Conservation (phyloP, 2,888 invertebrate species). For the Pheosia tremula region DNA sequence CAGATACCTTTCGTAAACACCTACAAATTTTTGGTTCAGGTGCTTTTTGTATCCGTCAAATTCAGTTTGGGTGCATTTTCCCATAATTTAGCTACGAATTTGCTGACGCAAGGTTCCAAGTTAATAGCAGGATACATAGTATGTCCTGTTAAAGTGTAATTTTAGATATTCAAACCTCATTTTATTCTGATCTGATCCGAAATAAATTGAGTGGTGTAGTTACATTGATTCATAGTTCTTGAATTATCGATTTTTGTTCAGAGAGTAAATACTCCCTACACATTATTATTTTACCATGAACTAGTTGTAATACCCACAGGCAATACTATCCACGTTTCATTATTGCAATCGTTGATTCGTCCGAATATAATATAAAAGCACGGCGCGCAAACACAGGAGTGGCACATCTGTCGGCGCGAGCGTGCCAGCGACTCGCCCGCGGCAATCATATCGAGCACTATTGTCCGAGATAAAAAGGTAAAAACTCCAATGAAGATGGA, state of each 20-base stretch:
- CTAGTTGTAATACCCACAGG: conserved; percentile 5
- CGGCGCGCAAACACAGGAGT: conserved; percentile 25
- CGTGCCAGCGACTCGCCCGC: conserved; percentile 38
- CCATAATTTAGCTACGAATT: not conserved
- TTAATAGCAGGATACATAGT: no score
- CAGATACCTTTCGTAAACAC: conserved; percentile 53
- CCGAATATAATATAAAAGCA: conserved; percentile 11
- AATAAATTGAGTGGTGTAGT: no score
- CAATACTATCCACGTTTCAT: not conserved
- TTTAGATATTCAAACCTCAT: no score
- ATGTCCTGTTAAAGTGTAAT: no score
- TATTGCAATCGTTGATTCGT: conserved; percentile 5
- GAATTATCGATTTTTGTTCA: no score
- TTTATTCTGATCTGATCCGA: no score
- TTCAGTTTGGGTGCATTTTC: conserved; percentile 8
- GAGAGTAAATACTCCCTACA: not conserved
- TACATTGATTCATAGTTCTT: no score
- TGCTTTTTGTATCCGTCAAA: conserved; percentile 29
- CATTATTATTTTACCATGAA: not conserved
- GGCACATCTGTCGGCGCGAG: conserved; percentile 38
- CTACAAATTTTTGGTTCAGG: conserved; percentile 64
- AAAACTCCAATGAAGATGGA: conserved; percentile 36
- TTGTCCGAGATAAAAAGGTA: conserved; percentile 75
- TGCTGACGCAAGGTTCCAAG: not conserved
- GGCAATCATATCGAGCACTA: conserved; percentile 74